A percentile compares a stretch with the other conserved stretches of the same genome.
Evolutionary conservation across 2,113 vertebrate genomes (phyloP).

Genomic region (Chascanopsetta lugubris): DNA sequence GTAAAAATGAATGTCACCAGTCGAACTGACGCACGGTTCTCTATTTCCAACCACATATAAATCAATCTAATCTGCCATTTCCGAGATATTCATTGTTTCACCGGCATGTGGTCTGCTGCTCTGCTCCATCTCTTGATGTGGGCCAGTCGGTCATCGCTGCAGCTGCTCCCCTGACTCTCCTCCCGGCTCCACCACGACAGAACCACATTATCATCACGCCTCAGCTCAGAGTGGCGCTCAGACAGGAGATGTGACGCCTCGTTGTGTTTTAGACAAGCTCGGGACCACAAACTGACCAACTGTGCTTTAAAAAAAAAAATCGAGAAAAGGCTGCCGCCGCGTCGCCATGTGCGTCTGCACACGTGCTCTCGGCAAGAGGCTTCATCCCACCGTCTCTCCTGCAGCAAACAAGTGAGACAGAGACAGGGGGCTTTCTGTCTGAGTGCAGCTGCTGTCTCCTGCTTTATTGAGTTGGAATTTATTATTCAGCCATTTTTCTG

Average conservation of each 20-base stretch:
- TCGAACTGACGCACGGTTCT: neutral
- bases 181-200: conserved; percentile 12
- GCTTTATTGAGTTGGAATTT: conserved; percentile 82
- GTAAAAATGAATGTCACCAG: neutral
- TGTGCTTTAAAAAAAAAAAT: conserved; percentile 39
- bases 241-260: conserved; percentile 30
- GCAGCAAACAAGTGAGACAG: conserved; percentile 43
- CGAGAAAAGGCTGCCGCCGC: conserved; percentile 18
- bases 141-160: conserved; percentile 22
- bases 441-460: conserved; percentile 77
- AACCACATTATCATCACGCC: conserved; percentile 25
- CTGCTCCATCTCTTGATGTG: conserved; percentile 46
- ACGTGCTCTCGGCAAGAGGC: conserved; percentile 39
- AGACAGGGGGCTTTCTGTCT: conserved; percentile 76
- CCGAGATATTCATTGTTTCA: conserved; percentile 12
- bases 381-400: conserved; percentile 48
- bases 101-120: conserved; percentile 6
- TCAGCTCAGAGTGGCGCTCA: conserved; percentile 4
- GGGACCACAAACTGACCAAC: conserved; percentile 15
- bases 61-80: no score
- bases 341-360: neutral
- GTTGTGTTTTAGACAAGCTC: conserved; percentile 29
- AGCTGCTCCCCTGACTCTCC: conserved; percentile 40
- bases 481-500: conserved; percentile 82
- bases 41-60: conserved; percentile 3